Evolutionary conservation across 2,888 invertebrate genomes (phyloP).

Genomic region (Scaeva pyrastri): DNA sequence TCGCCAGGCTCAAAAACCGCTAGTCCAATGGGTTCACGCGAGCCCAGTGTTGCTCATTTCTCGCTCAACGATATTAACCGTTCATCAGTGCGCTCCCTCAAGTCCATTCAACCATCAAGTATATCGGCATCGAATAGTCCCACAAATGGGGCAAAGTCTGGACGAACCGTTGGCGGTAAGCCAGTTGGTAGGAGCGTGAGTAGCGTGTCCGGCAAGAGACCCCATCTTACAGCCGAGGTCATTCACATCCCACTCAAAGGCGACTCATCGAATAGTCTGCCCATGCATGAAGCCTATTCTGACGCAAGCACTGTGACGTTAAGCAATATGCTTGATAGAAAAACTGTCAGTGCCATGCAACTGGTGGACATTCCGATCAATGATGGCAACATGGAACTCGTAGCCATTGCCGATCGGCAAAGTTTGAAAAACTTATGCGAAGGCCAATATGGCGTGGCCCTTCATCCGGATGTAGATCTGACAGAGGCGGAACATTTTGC

Average conservation of each 20-base stretch:
- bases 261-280: constrained; percentile 85
- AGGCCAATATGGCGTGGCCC: constrained; percentile 83
- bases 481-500: constrained; percentile 96
- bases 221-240: constrained; percentile 86
- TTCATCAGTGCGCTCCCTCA: constrained; percentile 80
- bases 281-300: constrained; percentile 84
- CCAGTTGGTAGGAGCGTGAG: constrained; percentile 87
- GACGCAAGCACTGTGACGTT: constrained; percentile 83
- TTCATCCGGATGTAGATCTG: constrained; percentile 87
- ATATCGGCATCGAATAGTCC: constrained; percentile 83
- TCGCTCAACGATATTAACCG: constrained; percentile 80
- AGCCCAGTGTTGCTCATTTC: constrained; percentile 81
- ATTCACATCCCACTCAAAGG: constrained; percentile 89
- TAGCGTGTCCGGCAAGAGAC: constrained; percentile 86
- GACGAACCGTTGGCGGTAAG: constrained; percentile 83
- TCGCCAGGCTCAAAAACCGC: constrained; percentile 77
- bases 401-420: constrained; percentile 85
- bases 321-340: constrained; percentile 82
- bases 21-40: constrained; percentile 79
- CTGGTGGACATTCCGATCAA: constrained; percentile 83
- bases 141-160: constrained; percentile 73
- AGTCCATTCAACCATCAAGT: constrained; percentile 80
- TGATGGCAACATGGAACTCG: constrained; percentile 86
- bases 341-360: constrained; percentile 83
- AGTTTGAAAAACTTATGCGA: constrained; percentile 83